Evolutionary conservation across 1,140 invertebrate species (phyloP), one percentile per base, ranked within the genome.

Genomic region (Lordiphosa mommai): DNA sequence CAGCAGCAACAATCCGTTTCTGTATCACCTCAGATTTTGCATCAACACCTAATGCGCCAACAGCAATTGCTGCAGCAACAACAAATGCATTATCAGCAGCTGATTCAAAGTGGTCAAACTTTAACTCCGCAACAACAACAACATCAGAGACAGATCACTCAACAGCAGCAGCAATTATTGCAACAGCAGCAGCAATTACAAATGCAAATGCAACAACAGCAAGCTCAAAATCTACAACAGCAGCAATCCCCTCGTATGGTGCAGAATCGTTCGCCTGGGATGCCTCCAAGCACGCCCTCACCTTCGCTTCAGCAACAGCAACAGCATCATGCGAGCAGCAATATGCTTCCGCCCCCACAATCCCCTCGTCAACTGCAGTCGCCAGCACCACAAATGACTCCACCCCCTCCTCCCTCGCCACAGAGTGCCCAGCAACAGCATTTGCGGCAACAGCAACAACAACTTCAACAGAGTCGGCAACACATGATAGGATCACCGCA

Each of bases 241-340:
- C 65, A 71, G 17, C 89, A 89, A 52, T 89, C 88, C 8, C 89
- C 91, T 1, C 79, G 91, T 12, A 88, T 90, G 33, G 77, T 86
- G 16, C 73, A 86, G 49, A 82, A 84, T 38, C 50, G 77, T 5
- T 85, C 79, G 7, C 80, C 79, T 1, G 77, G 73, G 5, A 85
- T 79, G 80, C 76, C 76, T 0, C 77, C 76, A 5, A 63, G 44
- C 9, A 82, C 76, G 8, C 76, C 76, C 0, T 82, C 76, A 0
- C 76, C 76, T 13, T 82, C 76, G 5, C 30, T 82, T 10, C 76
- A 82, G 34, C 84, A 86, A 40, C 86, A 86, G 32, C 77, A 87
- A n/a, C 85, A 88, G 37, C 47, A 67, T 53, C 16, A 30, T 16
- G 34, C 43, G 27, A 61, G 36, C 30, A 79, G 52, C 20, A 86